These are phyloP conservation scores for Eospalax fontanierii DNA, from an alignment of 2,797 vertebrate species.

Conservation along the genomic window DNA sequence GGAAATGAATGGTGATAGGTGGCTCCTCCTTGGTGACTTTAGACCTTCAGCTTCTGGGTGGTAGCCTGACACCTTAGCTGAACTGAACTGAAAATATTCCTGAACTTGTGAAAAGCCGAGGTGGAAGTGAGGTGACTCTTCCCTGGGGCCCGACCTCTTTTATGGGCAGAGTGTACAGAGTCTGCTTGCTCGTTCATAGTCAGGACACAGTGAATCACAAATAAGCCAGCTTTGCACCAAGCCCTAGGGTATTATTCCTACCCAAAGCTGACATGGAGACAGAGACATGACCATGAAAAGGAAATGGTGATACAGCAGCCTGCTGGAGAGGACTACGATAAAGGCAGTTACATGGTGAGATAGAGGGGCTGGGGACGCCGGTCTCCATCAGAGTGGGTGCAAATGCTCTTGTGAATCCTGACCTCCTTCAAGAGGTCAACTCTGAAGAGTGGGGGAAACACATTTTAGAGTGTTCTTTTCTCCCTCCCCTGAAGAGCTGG, in stretches of 20 bases:
- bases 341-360: neutral
- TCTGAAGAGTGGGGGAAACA: neutral
- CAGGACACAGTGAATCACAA: neutral
- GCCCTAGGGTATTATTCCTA: neutral
- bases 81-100: neutral
- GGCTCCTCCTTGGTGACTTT: neutral
- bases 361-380: accelerated
- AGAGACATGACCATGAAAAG: too few relatives aligned
- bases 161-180: neutral
- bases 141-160: neutral
- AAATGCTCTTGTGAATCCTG: neutral
- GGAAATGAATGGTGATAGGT: neutral
- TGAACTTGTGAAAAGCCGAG: neutral
- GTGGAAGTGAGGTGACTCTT: neutral
- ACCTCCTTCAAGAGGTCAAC: neutral
- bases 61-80: neutral
- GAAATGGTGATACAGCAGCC: accelerated
- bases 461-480: neutral
- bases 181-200: neutral
- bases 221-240: neutral
- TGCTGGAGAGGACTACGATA: neutral
- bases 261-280: neutral
- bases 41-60: neutral
- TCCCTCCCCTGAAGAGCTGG: neutral
- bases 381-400: neutral